These are phyloP conservation scores for Philypnodon macrostomus DNA, from an alignment of 2,797 vertebrate species.

Conservation along the genomic window DNA sequence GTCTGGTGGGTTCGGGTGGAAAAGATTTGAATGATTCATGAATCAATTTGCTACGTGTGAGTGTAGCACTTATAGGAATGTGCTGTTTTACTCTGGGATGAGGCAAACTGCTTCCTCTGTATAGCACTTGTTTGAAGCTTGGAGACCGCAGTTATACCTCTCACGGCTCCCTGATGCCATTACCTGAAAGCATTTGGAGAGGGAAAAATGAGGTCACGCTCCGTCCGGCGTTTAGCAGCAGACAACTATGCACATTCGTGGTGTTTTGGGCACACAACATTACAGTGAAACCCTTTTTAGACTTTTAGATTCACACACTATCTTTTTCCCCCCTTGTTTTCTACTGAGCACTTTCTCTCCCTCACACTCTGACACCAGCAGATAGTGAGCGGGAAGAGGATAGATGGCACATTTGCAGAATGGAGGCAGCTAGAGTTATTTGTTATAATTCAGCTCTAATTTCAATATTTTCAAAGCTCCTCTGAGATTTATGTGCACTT, in stretches of 20 bases:
- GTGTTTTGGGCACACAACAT: conserved; percentile 39
- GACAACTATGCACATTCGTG: conserved; percentile 25
- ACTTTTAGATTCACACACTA: conserved; percentile 31
- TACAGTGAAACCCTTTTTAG: conserved; percentile 18
- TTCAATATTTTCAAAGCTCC: conserved; percentile 69
- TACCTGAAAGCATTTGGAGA: conserved; percentile 46
- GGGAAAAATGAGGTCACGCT: conserved; percentile 32
- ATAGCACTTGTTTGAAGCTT: conserved; percentile 30
- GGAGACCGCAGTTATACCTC: conserved; percentile 33
- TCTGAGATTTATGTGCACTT: conserved; percentile 63
- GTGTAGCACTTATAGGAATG: conserved; percentile 45
- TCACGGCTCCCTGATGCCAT: conserved; percentile 31
- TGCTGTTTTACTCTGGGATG: conserved; percentile 35
- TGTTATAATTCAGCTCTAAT: conserved; percentile 74
- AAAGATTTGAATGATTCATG: conserved; percentile 69
- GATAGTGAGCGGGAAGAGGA: conserved; percentile 32
- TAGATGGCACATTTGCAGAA: conserved; percentile 49
- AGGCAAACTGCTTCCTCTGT: conserved; percentile 18
- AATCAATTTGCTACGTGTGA: conserved; percentile 53
- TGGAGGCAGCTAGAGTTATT: conserved; percentile 55
- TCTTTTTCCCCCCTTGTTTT: conserved; percentile 15
- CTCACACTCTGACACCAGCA: conserved; percentile 17
- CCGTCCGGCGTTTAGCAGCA: conserved; percentile 29
- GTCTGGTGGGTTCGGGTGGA: conserved; percentile 39
- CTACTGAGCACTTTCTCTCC: neutral